Percentiles rank a stretch among this genome's conserved stretches.
These are phyloP conservation scores for Brevimyrus niger DNA, from an alignment of 2,113 vertebrate genomes.

Conservation along the genomic window DNA sequence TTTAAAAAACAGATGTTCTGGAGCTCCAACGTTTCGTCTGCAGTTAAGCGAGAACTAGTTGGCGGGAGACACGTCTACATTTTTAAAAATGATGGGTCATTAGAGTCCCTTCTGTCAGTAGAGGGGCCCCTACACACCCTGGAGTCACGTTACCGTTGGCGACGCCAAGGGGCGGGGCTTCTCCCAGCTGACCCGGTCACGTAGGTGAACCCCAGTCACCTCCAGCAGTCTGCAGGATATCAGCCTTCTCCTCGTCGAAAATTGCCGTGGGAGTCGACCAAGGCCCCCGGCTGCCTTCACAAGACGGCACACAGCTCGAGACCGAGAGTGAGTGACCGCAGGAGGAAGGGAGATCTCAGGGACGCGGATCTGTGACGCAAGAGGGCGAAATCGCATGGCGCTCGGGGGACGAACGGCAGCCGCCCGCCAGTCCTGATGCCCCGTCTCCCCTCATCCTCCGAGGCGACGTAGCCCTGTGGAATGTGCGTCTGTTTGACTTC, in stretches of 20 bases:
- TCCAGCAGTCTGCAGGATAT: neutral
- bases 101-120: neutral
- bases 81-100: neutral
- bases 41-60: neutral
- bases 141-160: neutral
- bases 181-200: neutral
- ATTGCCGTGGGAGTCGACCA: neutral
- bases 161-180: neutral
- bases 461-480: constrained; percentile 15
- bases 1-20: neutral
- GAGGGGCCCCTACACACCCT: neutral
- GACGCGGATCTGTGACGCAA: neutral
- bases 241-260: neutral
- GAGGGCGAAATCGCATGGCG: constrained; percentile 32
- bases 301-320: neutral
- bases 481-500: neutral
- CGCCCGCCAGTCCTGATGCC: constrained; percentile 10
- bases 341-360: neutral
- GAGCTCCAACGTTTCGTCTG: neutral
- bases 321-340: neutral
- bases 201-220: neutral
- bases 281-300: neutral
- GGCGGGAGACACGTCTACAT: neutral
- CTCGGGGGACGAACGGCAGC: constrained; percentile 25
- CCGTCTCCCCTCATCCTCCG: constrained; percentile 14